A percentile compares a stretch with the other conserved stretches of the same genome.
phyloP scores from a whole-genome alignment of 1,140 invertebrate genomes.

The Drosophila ercepeae region DNA sequence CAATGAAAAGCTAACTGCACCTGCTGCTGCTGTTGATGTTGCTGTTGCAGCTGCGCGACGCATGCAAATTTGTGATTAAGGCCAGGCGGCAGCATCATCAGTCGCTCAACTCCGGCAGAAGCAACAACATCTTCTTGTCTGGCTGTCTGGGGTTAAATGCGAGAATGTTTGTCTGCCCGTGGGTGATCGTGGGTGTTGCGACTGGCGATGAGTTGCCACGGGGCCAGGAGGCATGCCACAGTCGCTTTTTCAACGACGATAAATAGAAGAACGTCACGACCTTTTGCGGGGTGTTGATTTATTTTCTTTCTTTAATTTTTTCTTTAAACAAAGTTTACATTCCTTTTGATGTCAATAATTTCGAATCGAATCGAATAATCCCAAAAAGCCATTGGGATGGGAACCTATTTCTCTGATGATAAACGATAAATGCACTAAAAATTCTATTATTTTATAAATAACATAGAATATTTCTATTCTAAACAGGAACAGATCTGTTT shows the following conservation, averaged over 20 bases:
- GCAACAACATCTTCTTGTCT: constrained; percentile 8
- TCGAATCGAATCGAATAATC: too few species aligned
- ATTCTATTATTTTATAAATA: too few species aligned
- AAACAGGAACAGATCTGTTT: too few species aligned
- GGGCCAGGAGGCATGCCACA: constrained; percentile 7
- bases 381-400: too few species aligned
- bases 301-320: too few species aligned
- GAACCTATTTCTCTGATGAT: too few species aligned
- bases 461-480: too few species aligned
- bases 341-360: too few species aligned
- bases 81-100: constrained; percentile 67
- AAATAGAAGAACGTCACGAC: constrained; percentile 1
- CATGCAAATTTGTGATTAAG: constrained; percentile 82
- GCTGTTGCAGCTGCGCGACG: constrained; percentile 37
- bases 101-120: constrained; percentile 28
- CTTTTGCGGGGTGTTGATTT: not conserved
- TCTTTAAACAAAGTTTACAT: too few species aligned
- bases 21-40: constrained; percentile 40
- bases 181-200: constrained; percentile 28
- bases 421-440: too few species aligned
- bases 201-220: constrained; percentile 9
- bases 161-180: constrained; percentile 22
- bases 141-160: constrained; percentile 30
- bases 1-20: constrained; percentile 37
- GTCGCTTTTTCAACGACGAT: constrained; percentile 10